Evolutionary conservation across 2,113 vertebrate genomes (phyloP).

Genomic region (Ciconia stormi): DNA sequence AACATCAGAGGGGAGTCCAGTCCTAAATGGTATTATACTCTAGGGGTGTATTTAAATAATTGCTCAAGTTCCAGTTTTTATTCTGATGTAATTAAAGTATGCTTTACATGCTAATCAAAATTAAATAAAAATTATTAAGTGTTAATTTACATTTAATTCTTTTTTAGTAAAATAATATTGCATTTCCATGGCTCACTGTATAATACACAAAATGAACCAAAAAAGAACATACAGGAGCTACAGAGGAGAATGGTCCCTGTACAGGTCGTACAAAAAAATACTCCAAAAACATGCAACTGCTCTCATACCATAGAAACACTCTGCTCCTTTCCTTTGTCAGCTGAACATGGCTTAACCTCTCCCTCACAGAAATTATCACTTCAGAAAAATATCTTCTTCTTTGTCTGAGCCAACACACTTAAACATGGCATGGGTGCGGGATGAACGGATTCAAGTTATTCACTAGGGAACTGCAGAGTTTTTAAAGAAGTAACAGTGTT

Average conservation of each 20-base stretch:
- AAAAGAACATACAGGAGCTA: neutral
- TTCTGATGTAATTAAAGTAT: constrained; percentile 23
- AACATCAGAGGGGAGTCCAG: constrained; percentile 9
- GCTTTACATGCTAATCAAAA: constrained; percentile 25
- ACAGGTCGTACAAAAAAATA: neutral
- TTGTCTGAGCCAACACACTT: neutral
- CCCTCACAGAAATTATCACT: neutral
- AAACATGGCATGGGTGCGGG: neutral
- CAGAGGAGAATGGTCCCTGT: neutral
- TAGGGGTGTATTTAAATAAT: constrained; percentile 46
- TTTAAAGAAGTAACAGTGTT: neutral
- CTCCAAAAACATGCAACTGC: neutral
- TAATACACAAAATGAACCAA: neutral
- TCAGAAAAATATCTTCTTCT: neutral
- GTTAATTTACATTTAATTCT: constrained; percentile 5
- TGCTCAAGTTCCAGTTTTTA: constrained; percentile 24
- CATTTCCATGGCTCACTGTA: neutral
- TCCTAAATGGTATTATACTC: constrained; percentile 17
- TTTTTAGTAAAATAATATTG: neutral
- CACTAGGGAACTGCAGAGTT: neutral
- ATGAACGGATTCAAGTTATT: neutral
- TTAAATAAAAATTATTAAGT: constrained; percentile 14
- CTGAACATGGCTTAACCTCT: neutral
- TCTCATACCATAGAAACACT: neutral
- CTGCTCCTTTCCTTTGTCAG: neutral